Evolutionary conservation across 2,113 vertebrate genomes (phyloP).

Genomic region (Callorhinus ursinus): DNA sequence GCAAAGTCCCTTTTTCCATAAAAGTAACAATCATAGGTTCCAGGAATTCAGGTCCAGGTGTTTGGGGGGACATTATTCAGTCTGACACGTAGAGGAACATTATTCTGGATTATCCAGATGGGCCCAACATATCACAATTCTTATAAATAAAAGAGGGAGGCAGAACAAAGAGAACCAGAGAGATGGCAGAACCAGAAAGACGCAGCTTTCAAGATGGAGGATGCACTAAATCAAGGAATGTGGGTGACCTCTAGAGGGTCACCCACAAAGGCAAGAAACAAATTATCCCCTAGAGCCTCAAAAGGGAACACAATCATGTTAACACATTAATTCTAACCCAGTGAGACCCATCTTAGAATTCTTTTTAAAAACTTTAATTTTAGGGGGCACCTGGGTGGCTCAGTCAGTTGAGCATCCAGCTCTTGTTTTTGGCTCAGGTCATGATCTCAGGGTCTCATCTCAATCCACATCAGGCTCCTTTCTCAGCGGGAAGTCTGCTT

Average conservation of each 20-base stretch:
- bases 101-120: background rate
- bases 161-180: background rate
- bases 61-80: background rate
- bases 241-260: background rate
- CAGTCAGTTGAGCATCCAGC: background rate
- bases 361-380: background rate
- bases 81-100: background rate
- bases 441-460: background rate
- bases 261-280: background rate
- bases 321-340: background rate
- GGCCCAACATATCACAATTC: background rate
- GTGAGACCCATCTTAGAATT: background rate
- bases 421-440: background rate
- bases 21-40: background rate
- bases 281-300: background rate
- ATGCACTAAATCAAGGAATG: background rate
- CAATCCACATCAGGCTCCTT: background rate
- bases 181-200: background rate
- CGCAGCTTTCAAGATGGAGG: background rate
- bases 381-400: background rate
- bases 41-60: background rate
- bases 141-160: background rate
- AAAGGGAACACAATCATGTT: background rate
- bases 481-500: background rate
- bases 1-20: background rate